A percentile compares a stretch with the other conserved stretches of the same genome.
phyloP scores from a whole-genome alignment of 2,113 vertebrate genomes.

The Anolis carolinensis region DNA sequence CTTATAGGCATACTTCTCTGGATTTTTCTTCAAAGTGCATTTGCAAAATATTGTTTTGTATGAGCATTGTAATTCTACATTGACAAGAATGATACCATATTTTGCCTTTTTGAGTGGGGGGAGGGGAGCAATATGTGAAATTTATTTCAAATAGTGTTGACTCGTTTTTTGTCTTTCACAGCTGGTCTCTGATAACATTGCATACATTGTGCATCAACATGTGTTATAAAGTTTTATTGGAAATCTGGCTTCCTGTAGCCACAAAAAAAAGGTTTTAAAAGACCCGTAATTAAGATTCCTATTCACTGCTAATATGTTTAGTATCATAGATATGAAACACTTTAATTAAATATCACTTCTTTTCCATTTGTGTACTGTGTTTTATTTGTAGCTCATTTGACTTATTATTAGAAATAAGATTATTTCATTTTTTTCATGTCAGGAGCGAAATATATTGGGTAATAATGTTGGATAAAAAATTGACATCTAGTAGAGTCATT shows the following conservation, averaged over 20 bases:
- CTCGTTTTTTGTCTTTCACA: conserved; percentile 26
- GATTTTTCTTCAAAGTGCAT: conserved; percentile 6
- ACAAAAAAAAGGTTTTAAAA: conserved; percentile 3
- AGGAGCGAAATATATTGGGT: not conserved
- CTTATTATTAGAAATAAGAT: not conserved
- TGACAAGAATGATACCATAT: not conserved
- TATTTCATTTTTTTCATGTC: no score
- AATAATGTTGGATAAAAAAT: not conserved
- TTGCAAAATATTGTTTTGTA: not conserved
- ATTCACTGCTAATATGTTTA: conserved; percentile 16
- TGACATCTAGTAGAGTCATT: not conserved
- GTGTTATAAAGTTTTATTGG: not conserved
- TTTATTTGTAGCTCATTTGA: not conserved
- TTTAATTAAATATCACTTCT: conserved; percentile 21
- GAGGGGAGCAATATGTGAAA: conserved; percentile 5
- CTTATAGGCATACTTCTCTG: not conserved
- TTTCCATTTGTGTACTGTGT: not conserved
- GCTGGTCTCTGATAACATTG: conserved; percentile 8
- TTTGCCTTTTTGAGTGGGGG: conserved; percentile 3
- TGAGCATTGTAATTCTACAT: conserved; percentile 19
- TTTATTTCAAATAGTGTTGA: not conserved
- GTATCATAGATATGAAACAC: conserved; percentile 26
- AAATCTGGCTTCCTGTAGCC: conserved; percentile 7
- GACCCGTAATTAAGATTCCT: conserved; percentile 3
- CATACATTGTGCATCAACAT: conserved; percentile 7